phyloP scores from a whole-genome alignment of 2,113 vertebrate species.

The Patagioenas fasciata region DNA sequence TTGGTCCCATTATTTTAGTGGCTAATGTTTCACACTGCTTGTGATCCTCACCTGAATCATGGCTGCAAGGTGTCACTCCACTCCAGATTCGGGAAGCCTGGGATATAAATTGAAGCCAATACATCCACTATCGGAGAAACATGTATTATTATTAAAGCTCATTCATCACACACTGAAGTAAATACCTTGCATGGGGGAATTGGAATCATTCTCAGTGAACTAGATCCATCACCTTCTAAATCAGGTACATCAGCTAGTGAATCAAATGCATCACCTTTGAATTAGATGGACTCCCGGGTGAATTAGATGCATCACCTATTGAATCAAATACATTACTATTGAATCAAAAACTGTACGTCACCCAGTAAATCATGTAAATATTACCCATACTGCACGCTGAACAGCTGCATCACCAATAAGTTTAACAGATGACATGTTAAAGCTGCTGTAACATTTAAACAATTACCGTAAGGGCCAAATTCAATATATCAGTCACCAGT shows the following conservation, averaged over 20 bases:
- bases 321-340: slow-evolving; percentile 78
- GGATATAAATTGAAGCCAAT: slow-evolving; percentile 54
- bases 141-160: slow-evolving; percentile 76
- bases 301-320: slow-evolving; percentile 75
- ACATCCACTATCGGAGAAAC: slow-evolving; percentile 54
- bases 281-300: slow-evolving; percentile 69
- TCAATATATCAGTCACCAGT: slow-evolving; percentile 66
- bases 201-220: slow-evolving; percentile 70
- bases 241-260: slow-evolving; percentile 78
- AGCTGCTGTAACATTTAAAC: slow-evolving; percentile 75
- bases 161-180: slow-evolving; percentile 74
- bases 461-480: slow-evolving; percentile 70
- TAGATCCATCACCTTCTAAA: slow-evolving; percentile 82
- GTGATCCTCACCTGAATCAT: background rate
- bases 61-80: slow-evolving; percentile 41
- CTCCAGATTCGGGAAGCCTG: background rate
- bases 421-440: slow-evolving; percentile 78
- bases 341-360: slow-evolving; percentile 76
- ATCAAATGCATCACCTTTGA: slow-evolving; percentile 78
- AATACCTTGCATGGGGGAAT: slow-evolving; percentile 70
- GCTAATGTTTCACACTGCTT: background rate
- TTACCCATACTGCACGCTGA: slow-evolving; percentile 70
- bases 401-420: slow-evolving; percentile 69
- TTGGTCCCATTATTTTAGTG: slow-evolving; percentile 55
- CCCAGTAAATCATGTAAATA: slow-evolving; percentile 81